phyloP scores from a whole-genome alignment of 2,113 vertebrate species.

The Hirundichthys speculiger region DNA sequence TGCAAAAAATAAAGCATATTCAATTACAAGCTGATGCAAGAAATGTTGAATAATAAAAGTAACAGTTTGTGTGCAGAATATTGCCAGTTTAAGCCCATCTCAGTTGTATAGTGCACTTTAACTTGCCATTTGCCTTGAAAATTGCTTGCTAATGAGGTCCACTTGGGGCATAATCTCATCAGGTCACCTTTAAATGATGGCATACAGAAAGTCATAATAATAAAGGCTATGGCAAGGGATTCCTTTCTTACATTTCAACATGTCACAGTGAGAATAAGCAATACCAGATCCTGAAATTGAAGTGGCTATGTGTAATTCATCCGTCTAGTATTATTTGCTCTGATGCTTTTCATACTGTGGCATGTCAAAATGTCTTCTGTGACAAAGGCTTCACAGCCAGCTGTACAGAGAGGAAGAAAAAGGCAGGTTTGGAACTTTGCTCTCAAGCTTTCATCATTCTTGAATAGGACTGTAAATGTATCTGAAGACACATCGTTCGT shows the following conservation, averaged over 20 bases:
- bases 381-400: constrained; percentile 2
- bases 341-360: background rate
- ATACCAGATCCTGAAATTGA: background rate
- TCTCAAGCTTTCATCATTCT: background rate
- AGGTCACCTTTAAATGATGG: constrained; percentile 7
- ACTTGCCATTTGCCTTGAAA: background rate
- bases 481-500: background rate
- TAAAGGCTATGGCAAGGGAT: constrained; percentile 3
- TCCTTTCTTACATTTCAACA: background rate
- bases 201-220: background rate
- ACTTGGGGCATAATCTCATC: background rate
- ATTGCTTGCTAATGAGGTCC: constrained; percentile 5
- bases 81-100: background rate
- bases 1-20: constrained; percentile 2
- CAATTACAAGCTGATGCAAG: accelerated
- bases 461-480: background rate
- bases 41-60: background rate
- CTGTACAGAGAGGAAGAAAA: constrained; percentile 9
- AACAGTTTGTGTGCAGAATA: background rate
- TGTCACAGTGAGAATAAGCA: constrained; percentile 1
- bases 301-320: background rate
- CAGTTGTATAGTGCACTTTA: background rate
- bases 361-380: constrained; percentile 8
- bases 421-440: background rate
- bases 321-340: constrained; percentile 3